Evolutionary conservation across 2,797 vertebrate genomes (phyloP).

Genomic region (Danionella dracula): DNA sequence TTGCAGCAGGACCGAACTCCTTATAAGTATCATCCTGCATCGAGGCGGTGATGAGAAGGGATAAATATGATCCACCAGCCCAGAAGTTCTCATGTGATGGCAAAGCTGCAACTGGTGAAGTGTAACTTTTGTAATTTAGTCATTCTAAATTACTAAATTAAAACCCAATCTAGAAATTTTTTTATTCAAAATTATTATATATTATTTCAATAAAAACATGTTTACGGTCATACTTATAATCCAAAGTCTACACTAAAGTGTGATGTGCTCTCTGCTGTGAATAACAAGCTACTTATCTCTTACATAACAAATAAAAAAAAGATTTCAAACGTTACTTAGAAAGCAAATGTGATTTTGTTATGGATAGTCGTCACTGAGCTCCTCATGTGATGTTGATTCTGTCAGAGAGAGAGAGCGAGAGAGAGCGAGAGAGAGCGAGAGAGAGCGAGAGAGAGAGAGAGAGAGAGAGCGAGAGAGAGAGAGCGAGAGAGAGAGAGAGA

Average conservation of each 20-base stretch:
- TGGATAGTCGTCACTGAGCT: not conserved
- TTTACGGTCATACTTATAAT: too few species aligned
- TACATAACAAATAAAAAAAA: not conserved
- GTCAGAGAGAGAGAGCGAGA: not conserved
- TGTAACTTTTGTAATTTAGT: too few species aligned
- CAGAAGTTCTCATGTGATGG: not conserved
- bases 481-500: too few species aligned
- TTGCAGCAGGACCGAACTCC: slow-evolving; percentile 54
- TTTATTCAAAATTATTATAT: too few species aligned
- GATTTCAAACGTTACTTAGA: not conserved
- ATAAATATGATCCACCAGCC: slow-evolving; percentile 2
- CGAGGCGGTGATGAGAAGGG: slow-evolving; percentile 19
- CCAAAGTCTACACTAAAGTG: too few species aligned
- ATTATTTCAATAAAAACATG: too few species aligned
- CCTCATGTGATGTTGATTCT: not conserved
- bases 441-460: too few species aligned
- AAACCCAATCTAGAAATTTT: too few species aligned
- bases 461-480: too few species aligned
- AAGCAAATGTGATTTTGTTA: not conserved
- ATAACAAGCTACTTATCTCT: not conserved
- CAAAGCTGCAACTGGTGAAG: too few species aligned
- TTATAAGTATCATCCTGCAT: slow-evolving; percentile 59
- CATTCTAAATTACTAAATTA: too few species aligned
- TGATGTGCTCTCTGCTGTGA: not conserved
- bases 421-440: too few species aligned